Base-by-base conservation (phyloP, 2,797 vertebrate species). In the Oreochromis grahami region DNA sequence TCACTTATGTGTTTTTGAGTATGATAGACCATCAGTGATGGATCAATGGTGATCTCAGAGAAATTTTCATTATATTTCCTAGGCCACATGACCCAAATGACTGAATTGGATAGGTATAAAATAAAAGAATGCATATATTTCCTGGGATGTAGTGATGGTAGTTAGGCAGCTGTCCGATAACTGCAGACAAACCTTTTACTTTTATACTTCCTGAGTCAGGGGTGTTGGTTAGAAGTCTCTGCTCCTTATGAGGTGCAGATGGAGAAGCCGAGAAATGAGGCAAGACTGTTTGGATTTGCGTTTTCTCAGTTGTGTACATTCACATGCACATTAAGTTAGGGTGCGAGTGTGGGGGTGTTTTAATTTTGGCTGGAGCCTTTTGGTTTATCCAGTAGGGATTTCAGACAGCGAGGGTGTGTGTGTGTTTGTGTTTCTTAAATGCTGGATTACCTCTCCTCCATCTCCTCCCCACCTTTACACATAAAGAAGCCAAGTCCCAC, bases 361-460 rank as follows among this genome's bases (percentile, higher is more conserved):
- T 77, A 2, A 65, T 41, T 74, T 80, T 81, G 32, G 29, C 19
- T 58, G n/a, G 41, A 56, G 26, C 41, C 10, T 51, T 68, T 77
- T 36, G 32, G 80, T 77, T 60, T 38, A 74, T 83, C 8, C 12
- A 84, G 34, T 52, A 60, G 77, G 53, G 38, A 50, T 88, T 86
- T 85, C 82, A 85, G 63, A 83, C 38, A 56, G 63, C 79, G 56
- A 76, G 74, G 24, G 84, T 63, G 26, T 89, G 78, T 85, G 76
- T 81, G 43, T 80, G 56, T 65, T 70, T 85, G 78, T 60, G 77
- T 88, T 93, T 94, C 92, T 91, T 93, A 89, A 91, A 90, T 79
- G 56, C 74, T 89, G 90, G 89, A 94, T 95, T 90, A 90, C 79
- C 70, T 74, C 70, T 50, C n/a, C 78, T 48, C 14, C 80, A 60